Percentiles rank a stretch among this genome's conserved stretches.
phyloP scores from a whole-genome alignment of 1,140 invertebrate genomes.

The Marisa cornuarietis region DNA sequence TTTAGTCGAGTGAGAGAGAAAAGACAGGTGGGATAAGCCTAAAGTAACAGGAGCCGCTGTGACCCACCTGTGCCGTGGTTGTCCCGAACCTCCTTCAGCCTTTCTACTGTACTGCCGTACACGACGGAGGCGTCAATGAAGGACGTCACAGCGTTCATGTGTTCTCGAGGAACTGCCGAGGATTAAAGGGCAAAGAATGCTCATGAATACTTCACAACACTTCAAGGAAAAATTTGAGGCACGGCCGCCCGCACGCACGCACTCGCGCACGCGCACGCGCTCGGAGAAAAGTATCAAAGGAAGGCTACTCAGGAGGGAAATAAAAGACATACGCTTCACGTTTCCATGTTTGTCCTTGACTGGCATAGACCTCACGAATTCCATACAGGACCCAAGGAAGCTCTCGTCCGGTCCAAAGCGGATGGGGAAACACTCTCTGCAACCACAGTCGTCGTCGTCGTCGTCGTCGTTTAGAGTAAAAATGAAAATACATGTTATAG shows the following conservation, averaged over 20 bases:
- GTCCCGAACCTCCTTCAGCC: slow-evolving; percentile 1
- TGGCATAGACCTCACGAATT: slow-evolving; percentile 76
- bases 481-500: no score
- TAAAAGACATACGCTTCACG: slow-evolving; percentile 6
- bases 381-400: slow-evolving; percentile 67
- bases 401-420: slow-evolving; percentile 82
- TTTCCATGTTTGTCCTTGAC: slow-evolving; percentile 67
- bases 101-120: slow-evolving; percentile 86
- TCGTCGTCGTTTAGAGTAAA: no score
- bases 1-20: background rate
- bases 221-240: no score
- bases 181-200: no score
- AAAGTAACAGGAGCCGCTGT: background rate
- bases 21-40: background rate
- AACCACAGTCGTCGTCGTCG: background rate
- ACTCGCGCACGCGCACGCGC: no score
- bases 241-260: no score
- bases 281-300: no score
- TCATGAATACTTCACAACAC: no score
- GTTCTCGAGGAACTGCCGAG: slow-evolving; percentile 72
- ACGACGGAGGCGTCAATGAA: slow-evolving; percentile 95
- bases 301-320: background rate
- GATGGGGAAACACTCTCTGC: slow-evolving; percentile 85
- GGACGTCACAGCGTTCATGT: slow-evolving; percentile 95
- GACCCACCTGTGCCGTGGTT: slow-evolving; percentile 6